A percentile compares a stretch with the other conserved stretches of the same genome.
Evolutionary conservation across 2,113 vertebrate species (phyloP).

Genomic region (Spermophilus dauricus): DNA sequence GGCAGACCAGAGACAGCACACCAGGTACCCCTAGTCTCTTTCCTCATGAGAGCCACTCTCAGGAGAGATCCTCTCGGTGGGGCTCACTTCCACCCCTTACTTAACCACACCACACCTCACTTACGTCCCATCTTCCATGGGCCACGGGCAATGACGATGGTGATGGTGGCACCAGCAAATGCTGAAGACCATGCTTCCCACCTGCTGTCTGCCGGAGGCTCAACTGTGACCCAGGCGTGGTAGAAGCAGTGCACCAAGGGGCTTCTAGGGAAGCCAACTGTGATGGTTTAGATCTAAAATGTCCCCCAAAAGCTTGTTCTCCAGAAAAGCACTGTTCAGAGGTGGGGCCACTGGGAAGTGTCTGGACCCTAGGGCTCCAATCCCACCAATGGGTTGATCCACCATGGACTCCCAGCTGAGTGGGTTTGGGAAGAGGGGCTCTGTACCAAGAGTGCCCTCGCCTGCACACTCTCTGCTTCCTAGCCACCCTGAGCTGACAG

Average conservation of each 20-base stretch:
- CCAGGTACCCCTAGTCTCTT: neutral
- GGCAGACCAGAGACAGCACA: neutral
- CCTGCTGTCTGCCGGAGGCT: neutral
- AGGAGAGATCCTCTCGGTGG: neutral
- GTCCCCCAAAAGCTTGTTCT: neutral
- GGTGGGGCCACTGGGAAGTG: neutral
- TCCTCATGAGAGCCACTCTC: neutral
- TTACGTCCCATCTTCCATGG: neutral
- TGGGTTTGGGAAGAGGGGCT: neutral
- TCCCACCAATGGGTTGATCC: no score
- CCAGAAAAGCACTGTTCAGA: neutral
- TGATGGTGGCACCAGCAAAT: no score
- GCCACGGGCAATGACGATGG: accelerated
- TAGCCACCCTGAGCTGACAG: no score
- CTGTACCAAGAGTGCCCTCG: neutral
- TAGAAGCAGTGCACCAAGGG: neutral
- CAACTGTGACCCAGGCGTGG: neutral
- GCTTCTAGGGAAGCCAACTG: neutral
- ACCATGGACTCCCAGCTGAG: no score
- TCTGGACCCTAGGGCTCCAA: no score
- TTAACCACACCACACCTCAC: neutral
- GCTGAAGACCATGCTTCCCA: neutral
- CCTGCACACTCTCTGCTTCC: neutral
- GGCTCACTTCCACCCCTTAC: neutral
- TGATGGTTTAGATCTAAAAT: neutral